These are phyloP conservation scores for Petrosia ficiformis DNA, from an alignment of 37 sponge, comb jelly and placozoan genomes.

Conservation along the genomic window DNA sequence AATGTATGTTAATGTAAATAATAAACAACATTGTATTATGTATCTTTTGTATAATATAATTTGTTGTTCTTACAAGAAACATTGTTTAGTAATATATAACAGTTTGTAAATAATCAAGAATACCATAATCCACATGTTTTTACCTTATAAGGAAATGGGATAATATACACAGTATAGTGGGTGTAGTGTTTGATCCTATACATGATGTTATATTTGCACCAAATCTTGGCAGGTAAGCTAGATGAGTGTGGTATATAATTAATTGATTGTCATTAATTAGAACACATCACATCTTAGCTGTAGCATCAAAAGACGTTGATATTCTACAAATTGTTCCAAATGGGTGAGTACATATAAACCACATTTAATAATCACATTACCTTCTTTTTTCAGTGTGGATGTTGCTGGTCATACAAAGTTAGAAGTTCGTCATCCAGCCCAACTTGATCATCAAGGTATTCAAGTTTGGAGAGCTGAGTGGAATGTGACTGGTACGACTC, in stretches of 20 bases:
- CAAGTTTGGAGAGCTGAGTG: conserved; percentile 96
- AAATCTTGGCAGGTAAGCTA: conserved; percentile 81
- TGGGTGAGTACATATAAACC: conserved; percentile 20
- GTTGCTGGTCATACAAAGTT: conserved; percentile 70
- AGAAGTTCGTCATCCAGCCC: conserved; percentile 79
- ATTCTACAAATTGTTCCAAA: conserved; percentile 65
- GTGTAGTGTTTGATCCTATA: conserved; percentile 74
- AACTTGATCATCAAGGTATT: conserved; percentile 70
- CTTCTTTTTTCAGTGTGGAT: conserved; percentile 28
- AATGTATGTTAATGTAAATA: too few species aligned
- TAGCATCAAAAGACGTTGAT: conserved; percentile 85
- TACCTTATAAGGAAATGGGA: conserved; percentile 72
- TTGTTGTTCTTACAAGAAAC: too few species aligned
- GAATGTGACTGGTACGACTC: conserved; percentile 92
- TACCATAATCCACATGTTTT: too few species aligned
- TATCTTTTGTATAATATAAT: too few species aligned
- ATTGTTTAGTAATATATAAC: too few species aligned
- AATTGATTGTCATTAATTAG: conserved; percentile 15
- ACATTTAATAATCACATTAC: neutral
- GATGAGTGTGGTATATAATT: neutral
- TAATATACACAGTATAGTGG: conserved; percentile 72
- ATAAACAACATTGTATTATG: too few species aligned
- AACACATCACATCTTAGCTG: conserved; percentile 82
- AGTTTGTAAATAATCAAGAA: too few species aligned
- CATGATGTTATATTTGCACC: conserved; percentile 96